These are phyloP conservation scores for Thripadectes ignobilis DNA, from an alignment of 2,797 vertebrate species.

Conservation along the genomic window DNA sequence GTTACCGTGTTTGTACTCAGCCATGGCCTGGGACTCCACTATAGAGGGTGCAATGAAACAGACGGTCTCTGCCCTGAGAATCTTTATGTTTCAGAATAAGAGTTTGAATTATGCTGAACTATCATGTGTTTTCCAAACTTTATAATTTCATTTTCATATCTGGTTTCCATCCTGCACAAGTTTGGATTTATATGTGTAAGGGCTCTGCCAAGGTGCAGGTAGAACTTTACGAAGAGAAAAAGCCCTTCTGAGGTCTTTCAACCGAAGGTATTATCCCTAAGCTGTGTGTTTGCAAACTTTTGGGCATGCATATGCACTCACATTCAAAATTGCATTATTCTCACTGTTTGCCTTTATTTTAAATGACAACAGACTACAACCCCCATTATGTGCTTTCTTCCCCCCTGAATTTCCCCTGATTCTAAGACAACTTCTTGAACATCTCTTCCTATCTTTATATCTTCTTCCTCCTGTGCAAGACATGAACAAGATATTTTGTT, in stretches of 20 bases:
- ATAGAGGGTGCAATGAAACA: neutral
- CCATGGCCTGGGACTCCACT: neutral
- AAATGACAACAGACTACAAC: neutral
- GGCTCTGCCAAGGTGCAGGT: neutral
- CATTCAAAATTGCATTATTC: neutral
- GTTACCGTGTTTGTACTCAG: neutral
- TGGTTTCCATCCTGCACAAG: neutral
- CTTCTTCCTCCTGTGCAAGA: neutral
- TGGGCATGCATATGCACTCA: neutral
- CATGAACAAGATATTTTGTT: neutral
- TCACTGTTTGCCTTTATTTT: neutral
- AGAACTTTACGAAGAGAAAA: neutral
- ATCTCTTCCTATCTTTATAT: neutral
- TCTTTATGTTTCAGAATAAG: neutral
- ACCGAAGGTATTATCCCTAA: neutral
- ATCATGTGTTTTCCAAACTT: neutral
- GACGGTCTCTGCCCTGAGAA: neutral
- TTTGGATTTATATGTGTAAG: neutral
- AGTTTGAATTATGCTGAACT: neutral
- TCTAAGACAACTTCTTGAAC: neutral
- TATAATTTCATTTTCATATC: neutral
- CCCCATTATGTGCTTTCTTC: neutral
- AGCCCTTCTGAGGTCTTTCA: neutral
- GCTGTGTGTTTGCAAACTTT: accelerated
- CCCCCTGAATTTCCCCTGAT: neutral